Evolutionary conservation across 1,140 invertebrate species (phyloP).

Genomic region (Triops longicaudatus): DNA sequence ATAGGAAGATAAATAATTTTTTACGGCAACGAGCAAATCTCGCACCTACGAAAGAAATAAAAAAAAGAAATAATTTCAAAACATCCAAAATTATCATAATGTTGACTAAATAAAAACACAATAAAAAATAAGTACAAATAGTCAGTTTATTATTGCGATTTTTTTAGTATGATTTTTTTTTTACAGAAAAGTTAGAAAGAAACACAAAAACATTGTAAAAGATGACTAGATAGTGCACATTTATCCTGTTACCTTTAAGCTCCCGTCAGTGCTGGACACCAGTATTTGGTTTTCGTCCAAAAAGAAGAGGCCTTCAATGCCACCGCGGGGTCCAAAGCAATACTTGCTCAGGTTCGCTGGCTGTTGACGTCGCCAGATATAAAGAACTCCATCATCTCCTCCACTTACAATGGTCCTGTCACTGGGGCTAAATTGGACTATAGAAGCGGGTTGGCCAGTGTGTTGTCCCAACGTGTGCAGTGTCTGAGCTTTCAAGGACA

Average conservation of each 20-base stretch:
- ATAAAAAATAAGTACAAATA: too few relatives aligned
- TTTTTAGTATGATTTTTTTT: too few relatives aligned
- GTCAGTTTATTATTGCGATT: too few relatives aligned
- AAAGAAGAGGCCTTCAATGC: constrained; percentile 20
- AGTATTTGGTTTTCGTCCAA: neutral
- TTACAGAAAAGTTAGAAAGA: too few relatives aligned
- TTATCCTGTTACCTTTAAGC: neutral
- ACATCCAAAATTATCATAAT: too few relatives aligned
- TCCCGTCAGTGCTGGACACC: constrained; percentile 25
- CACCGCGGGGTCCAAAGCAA: constrained; percentile 10
- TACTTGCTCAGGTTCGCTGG: neutral
- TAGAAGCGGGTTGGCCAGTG: neutral
- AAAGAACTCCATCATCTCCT: constrained; percentile 18
- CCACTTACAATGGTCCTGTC: constrained; percentile 17
- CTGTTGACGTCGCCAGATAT: constrained; percentile 15
- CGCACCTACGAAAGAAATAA: neutral
- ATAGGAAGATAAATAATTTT: too few relatives aligned
- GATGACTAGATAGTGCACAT: neutral
- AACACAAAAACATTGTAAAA: too few relatives aligned
- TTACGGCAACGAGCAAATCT: too few relatives aligned
- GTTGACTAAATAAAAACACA: too few relatives aligned
- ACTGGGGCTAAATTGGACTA: constrained; percentile 25
- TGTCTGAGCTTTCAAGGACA: constrained; percentile 16
- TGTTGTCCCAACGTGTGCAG: constrained; percentile 13
- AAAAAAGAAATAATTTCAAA: neutral